phyloP scores from a whole-genome alignment of 2,113 vertebrate species.

The Ammospiza nelsoni region DNA sequence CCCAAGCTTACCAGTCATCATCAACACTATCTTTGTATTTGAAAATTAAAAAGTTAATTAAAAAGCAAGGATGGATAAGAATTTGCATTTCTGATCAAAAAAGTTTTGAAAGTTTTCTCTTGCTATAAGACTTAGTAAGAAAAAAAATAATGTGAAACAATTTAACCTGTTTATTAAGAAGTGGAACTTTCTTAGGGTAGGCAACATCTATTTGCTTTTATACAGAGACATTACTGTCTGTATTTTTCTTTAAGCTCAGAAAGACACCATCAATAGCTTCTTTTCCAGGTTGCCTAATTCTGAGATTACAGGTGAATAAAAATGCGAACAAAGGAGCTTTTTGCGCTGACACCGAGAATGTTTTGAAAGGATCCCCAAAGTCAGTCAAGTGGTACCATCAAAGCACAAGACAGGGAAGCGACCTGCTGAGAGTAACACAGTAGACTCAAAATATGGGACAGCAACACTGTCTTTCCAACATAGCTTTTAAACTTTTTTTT shows the following conservation, averaged over 20 bases:
- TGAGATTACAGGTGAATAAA: conserved; percentile 23
- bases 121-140: background rate
- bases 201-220: background rate
- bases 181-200: background rate
- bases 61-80: conserved; percentile 63
- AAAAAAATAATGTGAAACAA: background rate
- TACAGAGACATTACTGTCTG: background rate
- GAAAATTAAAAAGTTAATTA: conserved; percentile 77
- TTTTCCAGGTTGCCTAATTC: background rate
- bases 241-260: conserved; percentile 1
- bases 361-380: background rate
- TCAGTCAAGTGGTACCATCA: background rate
- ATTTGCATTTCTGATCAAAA: conserved; percentile 75
- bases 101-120: conserved; percentile 64
- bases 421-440: background rate
- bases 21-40: conserved; percentile 72
- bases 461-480: background rate
- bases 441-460: background rate
- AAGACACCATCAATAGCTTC: background rate
- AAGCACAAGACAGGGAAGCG: background rate
- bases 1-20: conserved; percentile 70
- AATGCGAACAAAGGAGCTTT: background rate
- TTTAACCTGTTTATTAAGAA: conserved; percentile 32
- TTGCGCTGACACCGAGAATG: background rate
- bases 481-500: background rate